A percentile compares a stretch with the other conserved stretches of the same genome.
These are phyloP conservation scores for Passer domesticus DNA, from an alignment of 2,113 vertebrate genomes.

Conservation along the genomic window DNA sequence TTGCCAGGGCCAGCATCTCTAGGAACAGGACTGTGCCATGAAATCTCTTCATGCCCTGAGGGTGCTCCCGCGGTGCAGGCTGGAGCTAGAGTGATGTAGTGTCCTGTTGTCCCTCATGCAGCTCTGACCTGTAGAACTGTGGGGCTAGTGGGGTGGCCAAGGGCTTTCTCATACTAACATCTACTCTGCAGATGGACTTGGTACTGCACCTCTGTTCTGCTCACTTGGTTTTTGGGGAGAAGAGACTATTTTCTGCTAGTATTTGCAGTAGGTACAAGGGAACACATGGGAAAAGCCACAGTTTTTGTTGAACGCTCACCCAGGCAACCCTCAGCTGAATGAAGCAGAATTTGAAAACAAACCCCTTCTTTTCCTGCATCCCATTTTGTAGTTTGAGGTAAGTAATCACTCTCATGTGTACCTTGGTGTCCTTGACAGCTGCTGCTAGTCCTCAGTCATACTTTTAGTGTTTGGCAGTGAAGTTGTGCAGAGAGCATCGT, in stretches of 20 bases:
- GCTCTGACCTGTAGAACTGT: conserved; percentile 86
- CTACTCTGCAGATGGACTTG: conserved; percentile 91
- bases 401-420: neutral
- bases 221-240: neutral
- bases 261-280: conserved; percentile 7
- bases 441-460: neutral
- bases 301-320: conserved; percentile 2
- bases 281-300: conserved; percentile 18
- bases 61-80: neutral
- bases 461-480: neutral
- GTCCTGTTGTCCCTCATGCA: conserved; percentile 5
- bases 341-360: conserved; percentile 6
- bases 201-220: conserved; percentile 61
- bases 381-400: conserved; percentile 14
- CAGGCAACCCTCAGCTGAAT: conserved; percentile 39
- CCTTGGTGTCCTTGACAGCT: neutral
- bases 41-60: neutral
- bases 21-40: neutral
- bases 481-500: neutral
- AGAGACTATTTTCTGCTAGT: conserved; percentile 22
- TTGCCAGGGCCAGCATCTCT: neutral
- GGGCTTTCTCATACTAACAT: conserved; percentile 83
- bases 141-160: conserved; percentile 75
- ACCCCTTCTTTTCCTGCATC: neutral
- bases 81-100: conserved; percentile 55